Base-by-base conservation (phyloP, 1,140 invertebrate genomes). In the Pinna nobilis region DNA sequence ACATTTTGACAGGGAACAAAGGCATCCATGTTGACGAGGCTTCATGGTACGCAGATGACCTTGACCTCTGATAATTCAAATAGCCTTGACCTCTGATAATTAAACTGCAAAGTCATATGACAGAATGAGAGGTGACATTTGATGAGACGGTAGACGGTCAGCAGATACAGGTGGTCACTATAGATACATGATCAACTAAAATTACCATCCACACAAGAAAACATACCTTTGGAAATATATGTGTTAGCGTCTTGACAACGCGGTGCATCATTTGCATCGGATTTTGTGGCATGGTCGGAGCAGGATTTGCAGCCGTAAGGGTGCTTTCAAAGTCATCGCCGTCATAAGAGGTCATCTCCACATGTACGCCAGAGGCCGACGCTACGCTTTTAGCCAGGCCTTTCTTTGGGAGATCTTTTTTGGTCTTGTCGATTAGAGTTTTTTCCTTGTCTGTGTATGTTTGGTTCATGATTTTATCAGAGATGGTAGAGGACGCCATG, bases 211-310 rank as follows among this genome's bases (percentile, higher is more conserved):
- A 23, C 23, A 53, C 13, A 59, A 9, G 4, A 3, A 25, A 23
- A 20, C 13, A 50, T 50, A 61, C 57, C 59, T 61, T 61, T 7
- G 68, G 72, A 28, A 73, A 73, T 23, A 73, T 59, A 28, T 73
- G 61, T 50, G 70, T 75, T 15, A 75, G 50, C 1, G 73, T 75
- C 15, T 60, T 61, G 6, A 75, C 73, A 1, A 75, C 73, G 6
- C 69, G 41, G 28, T 75, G 63, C 15, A 75, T 50, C 67, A 75
- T 70, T 13, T 70, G 37, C 35, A 25, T 55, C 7, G 61, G 61
- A 50, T 72, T 49, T 0, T 47, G 25, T 35, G 66, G 66, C 20
- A 23, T 41, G 15, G 53, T 28, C 35, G 61, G 66, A 30, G 30
- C 32, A 15, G 59, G 32, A 11, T 35, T 39, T 13, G 35, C 35